Percentiles rank a stretch among this genome's conserved stretches.
phyloP scores from a whole-genome alignment of 2,113 vertebrate species.

The Toxostoma redivivum region DNA sequence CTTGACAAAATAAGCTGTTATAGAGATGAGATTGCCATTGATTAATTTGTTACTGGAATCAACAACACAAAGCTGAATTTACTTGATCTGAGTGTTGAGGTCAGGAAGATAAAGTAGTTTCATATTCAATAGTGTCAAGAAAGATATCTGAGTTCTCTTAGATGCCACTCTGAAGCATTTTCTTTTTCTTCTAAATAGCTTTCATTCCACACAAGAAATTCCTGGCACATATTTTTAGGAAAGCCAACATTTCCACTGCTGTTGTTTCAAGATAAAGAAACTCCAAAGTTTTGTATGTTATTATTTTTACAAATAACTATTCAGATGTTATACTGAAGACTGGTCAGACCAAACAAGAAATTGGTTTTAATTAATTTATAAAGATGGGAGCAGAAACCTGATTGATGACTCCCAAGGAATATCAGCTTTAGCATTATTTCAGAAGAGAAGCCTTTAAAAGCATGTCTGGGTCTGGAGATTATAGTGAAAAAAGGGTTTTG shows the following conservation, averaged over 20 bases:
- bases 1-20: not conserved
- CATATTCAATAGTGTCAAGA: not conserved
- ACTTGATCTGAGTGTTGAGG: not conserved
- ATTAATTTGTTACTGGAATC: slow-evolving; percentile 32
- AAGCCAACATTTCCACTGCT: not conserved
- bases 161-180: not conserved
- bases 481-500: not conserved
- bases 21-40: slow-evolving; percentile 11
- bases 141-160: not conserved
- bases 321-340: not conserved
- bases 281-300: not conserved
- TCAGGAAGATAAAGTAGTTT: slow-evolving; percentile 2
- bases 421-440: not conserved
- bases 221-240: not conserved
- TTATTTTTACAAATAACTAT: not conserved
- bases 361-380: not conserved
- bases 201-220: not conserved
- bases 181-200: not conserved
- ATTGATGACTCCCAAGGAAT: not conserved
- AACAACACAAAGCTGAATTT: not conserved
- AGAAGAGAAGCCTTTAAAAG: not conserved
- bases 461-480: not conserved
- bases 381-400: not conserved
- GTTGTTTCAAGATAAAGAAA: not conserved
- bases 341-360: not conserved